Conservation (phyloP, 2,888 invertebrate species). For the Aromia moschata region DNA sequence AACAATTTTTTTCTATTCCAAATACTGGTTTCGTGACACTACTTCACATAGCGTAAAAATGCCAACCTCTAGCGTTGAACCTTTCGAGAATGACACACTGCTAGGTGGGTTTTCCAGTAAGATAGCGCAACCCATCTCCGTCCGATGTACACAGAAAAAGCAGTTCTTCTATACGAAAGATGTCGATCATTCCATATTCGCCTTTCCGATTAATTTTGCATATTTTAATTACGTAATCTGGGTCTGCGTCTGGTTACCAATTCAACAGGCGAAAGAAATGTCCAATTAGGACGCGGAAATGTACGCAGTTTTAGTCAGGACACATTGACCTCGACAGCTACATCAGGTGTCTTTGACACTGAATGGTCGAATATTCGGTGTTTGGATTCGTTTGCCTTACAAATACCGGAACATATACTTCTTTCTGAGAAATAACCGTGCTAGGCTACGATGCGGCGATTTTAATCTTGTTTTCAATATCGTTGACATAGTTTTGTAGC, state of each 20-base stretch:
- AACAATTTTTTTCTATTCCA: no score
- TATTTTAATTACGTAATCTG: slow-evolving; percentile 20
- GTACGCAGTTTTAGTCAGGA: slow-evolving; percentile 30
- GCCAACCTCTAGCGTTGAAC: background rate
- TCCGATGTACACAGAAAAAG: background rate
- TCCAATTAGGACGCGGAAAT: slow-evolving; percentile 33
- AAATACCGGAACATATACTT: slow-evolving; percentile 29
- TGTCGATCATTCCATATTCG: background rate
- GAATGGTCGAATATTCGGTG: slow-evolving; percentile 20
- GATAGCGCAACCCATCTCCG: background rate
- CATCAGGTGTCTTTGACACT: slow-evolving; percentile 28
- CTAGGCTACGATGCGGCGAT: slow-evolving; percentile 12
- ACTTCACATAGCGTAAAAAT: no score
- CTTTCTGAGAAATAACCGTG: slow-evolving; percentile 31
- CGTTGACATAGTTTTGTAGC: background rate
- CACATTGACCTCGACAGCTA: slow-evolving; percentile 29
- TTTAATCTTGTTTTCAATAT: slow-evolving; percentile 18
- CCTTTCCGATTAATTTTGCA: background rate
- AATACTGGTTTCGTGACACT: no score
- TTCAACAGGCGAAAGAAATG: slow-evolving; percentile 22
- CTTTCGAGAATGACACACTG: background rate
- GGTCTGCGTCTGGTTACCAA: slow-evolving; percentile 24
- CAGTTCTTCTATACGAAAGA: background rate
- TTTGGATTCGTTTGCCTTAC: slow-evolving; percentile 17
- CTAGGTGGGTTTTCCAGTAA: background rate